Conservation (phyloP, 1,140 invertebrate genomes). For the Drosophila willistoni region DNA sequence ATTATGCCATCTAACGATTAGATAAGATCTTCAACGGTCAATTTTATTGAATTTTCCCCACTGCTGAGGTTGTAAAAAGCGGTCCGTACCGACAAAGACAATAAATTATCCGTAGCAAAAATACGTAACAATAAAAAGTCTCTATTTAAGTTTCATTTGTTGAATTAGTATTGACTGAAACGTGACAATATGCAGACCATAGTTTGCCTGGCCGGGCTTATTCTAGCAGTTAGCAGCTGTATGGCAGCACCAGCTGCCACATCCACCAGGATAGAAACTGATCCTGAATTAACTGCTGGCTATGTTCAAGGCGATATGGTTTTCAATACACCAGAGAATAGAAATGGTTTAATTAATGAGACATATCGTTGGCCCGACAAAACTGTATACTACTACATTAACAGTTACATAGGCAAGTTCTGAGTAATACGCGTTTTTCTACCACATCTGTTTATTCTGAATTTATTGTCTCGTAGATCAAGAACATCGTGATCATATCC, state of each 20-base stretch:
- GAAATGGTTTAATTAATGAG: slow-evolving; percentile 86
- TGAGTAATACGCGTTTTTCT: neutral
- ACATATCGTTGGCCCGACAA: slow-evolving; percentile 86
- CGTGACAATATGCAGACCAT: slow-evolving; percentile 32
- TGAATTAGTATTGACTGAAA: slow-evolving; percentile 15
- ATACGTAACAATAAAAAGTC: neutral
- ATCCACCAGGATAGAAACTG: slow-evolving; percentile 33
- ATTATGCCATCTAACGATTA: slow-evolving; percentile 17
- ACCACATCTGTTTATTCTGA: neutral
- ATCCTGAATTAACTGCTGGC: slow-evolving; percentile 65
- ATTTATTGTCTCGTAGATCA: slow-evolving; percentile 33
- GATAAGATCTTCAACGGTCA: slow-evolving; percentile 32
- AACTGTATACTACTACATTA: slow-evolving; percentile 86
- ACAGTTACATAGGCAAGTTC: slow-evolving; percentile 62
- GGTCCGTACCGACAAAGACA: slow-evolving; percentile 5
- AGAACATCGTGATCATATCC: slow-evolving; percentile 58
- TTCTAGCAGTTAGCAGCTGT: slow-evolving; percentile 23
- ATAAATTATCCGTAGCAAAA: slow-evolving; percentile 42
- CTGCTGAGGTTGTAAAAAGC: slow-evolving; percentile 27
- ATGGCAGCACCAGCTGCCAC: slow-evolving; percentile 35
- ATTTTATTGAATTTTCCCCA: slow-evolving; percentile 3
- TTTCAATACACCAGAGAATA: slow-evolving; percentile 1
- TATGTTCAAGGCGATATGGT: slow-evolving; percentile 70
- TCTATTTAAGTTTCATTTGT: neutral
- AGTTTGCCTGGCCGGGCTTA: slow-evolving; percentile 1